Base-by-base conservation (phyloP, 2,888 invertebrate species). In the Polymixis flavicincta region DNA sequence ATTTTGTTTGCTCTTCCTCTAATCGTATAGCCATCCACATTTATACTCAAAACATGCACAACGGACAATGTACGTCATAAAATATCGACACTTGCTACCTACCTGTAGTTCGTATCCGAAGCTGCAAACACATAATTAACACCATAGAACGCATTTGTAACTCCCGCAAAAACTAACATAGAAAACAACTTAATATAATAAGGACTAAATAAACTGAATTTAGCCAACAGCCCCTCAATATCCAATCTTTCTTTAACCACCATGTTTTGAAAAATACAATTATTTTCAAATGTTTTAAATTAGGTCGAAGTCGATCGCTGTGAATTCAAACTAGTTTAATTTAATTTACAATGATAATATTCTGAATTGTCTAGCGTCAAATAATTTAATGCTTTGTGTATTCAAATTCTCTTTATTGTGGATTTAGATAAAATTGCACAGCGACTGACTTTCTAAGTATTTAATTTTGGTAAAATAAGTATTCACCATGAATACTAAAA, bases 151-250 rank as follows among this genome's bases (percentile, higher is more conserved):
- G 52, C 22, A 52, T 52, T 52, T 52, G 52, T 52, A 52, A 52
- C 52, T 9, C 52, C 52, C 52, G 52, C 54, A 54, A n/a, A 52
- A 54, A 37, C n/a, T 61, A 8, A 22, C 22, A 32, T 11, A 11
- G 54, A 54, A n/a, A 54, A 54, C n/a, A 54, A n/a, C 9, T 52
- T 52, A 22, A 22, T 52, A 22, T 22, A 52, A 22, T n/a, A 52
- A n/a, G n/a, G n/a, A 54, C 54, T n/a, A 54, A 54, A n/a, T 54
- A 54, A n/a, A 54, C 13, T 54, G n/a, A 54, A 54, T 52, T 52
- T 52, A 5, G 17, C 22, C 50, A 66, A n/a, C n/a, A 66, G 1
- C 3, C 32, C 32, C 7, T 66, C 32, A 14, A 52, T n/a, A 66
- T n/a, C 50, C n/a, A 66, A 37, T 66, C 4, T 52, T n/a, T 66